Evolutionary conservation across 2,113 vertebrate species (phyloP).

Genomic region (Crotalus viridis): DNA sequence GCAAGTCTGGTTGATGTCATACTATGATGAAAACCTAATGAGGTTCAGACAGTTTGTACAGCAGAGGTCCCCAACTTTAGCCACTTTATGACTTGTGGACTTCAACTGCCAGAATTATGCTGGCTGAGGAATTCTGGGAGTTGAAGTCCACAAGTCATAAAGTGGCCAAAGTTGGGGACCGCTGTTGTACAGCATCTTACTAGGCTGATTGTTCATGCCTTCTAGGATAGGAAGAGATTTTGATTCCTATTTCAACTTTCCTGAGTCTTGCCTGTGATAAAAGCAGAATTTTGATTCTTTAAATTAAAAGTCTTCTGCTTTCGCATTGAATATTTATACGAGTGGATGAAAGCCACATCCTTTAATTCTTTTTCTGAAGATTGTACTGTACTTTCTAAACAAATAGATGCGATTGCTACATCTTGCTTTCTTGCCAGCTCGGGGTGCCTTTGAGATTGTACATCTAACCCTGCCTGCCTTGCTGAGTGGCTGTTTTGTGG

Average conservation of each 20-base stretch:
- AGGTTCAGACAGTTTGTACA: constrained; percentile 31
- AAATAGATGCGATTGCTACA: constrained; percentile 12
- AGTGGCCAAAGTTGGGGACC: no score
- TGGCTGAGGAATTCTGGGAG: no score
- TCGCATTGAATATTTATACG: background rate
- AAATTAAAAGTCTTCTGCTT: background rate
- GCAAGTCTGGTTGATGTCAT: constrained; percentile 50
- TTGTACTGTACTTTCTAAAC: constrained; percentile 10
- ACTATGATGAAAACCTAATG: constrained; percentile 37
- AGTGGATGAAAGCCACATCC: constrained; percentile 3
- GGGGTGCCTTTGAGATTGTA: background rate
- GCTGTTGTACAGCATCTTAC: background rate
- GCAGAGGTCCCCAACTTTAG: no score
- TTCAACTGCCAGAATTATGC: no score
- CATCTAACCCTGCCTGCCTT: background rate
- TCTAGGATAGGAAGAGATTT: constrained; percentile 27
- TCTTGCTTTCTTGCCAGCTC: background rate
- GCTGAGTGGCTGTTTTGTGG: background rate
- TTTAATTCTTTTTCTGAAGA: constrained; percentile 4
- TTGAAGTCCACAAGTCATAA: no score
- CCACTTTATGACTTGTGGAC: no score
- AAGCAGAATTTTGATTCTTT: background rate
- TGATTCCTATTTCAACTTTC: constrained; percentile 2
- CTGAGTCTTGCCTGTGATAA: background rate
- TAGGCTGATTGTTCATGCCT: background rate